Evolutionary conservation across 2,113 vertebrate species (phyloP), one percentile per base, ranked within the genome.

Genomic region (Brienomyrus longianalis): DNA sequence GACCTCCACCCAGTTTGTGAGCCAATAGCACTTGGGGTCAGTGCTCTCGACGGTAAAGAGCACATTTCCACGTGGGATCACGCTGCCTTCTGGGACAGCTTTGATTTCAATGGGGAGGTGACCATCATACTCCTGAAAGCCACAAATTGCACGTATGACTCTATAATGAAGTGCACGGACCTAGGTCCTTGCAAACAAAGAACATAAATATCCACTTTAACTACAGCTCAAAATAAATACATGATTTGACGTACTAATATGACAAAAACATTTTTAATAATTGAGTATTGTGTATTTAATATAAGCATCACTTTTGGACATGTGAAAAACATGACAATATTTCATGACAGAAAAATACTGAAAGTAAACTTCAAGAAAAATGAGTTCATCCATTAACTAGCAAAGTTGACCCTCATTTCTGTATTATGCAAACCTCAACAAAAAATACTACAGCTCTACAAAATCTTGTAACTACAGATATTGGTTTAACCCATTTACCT

Each of bases 1-100:
- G 84, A 99, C 98, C 97, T 99, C 98, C 93, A 99, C 97, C 98
- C 98, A 99, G 91, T 99, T 99, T 90, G 98, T 99, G 87, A 99
- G 98, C 98, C 98, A 99, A 94, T 98, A 99, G 95, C 98, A 99
- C 83, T 99, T 98, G 0, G 98, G 98, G 93, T 99, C 98, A 13
- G 98, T 99, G 94, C 97, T 99, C 96, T 99, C 98, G 92, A 99
- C 98, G 0, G 98, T 99, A 95, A 99, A 99, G 92, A 99, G 97
- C 91, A 99, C 98, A 84, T 99, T 99, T 91, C 98, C 98, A 91
- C 98, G 96, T 11, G 98, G 98, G 93, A 99, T 98, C 91, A 99
- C 98, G 91, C 96, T 98, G 51, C 98, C 98, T 90, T 99, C 98
- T 21, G 98, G 98, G 91, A 99, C 98, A 5, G 98, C 98, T 93